A percentile compares a stretch with the other conserved stretches of the same genome.
Evolutionary conservation across 2,888 invertebrate genomes (phyloP).

Genomic region (Drosophila dives): DNA sequence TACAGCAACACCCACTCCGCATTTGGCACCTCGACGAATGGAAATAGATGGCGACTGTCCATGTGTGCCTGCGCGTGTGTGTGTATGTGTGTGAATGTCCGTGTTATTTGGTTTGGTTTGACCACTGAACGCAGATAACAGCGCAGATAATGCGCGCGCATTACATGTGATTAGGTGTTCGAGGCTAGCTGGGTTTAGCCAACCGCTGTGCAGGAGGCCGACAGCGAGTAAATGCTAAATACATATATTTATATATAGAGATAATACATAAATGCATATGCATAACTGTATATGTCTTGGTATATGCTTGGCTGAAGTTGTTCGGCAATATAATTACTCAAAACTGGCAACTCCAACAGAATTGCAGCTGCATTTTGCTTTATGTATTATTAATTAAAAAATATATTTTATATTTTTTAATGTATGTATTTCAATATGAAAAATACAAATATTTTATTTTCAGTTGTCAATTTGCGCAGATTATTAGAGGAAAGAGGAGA

Average conservation of each 20-base stretch:
- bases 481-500: conserved; percentile 53
- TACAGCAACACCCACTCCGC: conserved; percentile 73
- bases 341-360: background rate
- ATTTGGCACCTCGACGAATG: conserved; percentile 76
- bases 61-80: conserved; percentile 12
- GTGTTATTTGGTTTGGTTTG: conserved; percentile 42
- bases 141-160: conserved; percentile 85
- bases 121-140: conserved; percentile 78
- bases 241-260: conserved; percentile 14
- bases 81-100: conserved; percentile 39
- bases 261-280: conserved; percentile 16
- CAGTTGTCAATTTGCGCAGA: conserved; percentile 67
- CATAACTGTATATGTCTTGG: background rate
- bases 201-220: conserved; percentile 76
- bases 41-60: conserved; percentile 64
- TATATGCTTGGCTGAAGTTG: conserved; percentile 38
- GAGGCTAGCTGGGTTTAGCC: conserved; percentile 80
- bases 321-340: conserved; percentile 34
- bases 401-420: background rate
- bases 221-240: conserved; percentile 45
- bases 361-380: conserved; percentile 11
- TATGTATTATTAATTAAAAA: background rate
- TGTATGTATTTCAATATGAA: background rate
- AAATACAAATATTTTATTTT: background rate
- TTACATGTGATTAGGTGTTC: conserved; percentile 85